These are phyloP conservation scores for Caenorhabditis becei DNA, from an alignment of 2,888 invertebrate genomes.

Conservation along the genomic window DNA sequence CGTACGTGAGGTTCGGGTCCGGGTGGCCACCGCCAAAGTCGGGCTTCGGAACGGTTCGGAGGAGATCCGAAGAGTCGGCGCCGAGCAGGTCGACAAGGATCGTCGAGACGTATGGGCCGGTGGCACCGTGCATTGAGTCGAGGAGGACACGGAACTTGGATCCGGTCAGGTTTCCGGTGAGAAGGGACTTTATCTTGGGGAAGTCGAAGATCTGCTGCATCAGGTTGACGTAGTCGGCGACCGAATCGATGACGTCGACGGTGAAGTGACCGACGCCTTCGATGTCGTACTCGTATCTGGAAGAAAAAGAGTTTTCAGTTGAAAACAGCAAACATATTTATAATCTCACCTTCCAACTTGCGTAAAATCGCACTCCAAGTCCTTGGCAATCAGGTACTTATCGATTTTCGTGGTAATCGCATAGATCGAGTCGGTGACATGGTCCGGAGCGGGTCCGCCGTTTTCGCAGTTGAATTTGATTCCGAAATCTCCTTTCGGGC, in stretches of 20 bases:
- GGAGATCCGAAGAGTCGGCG: slow-evolving; percentile 87
- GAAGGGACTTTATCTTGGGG: slow-evolving; percentile 79
- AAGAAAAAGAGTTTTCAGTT: not conserved
- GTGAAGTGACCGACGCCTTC: slow-evolving; percentile 87
- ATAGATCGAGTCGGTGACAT: slow-evolving; percentile 90
- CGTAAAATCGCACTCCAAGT: slow-evolving; percentile 88
- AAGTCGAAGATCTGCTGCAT: slow-evolving; percentile 99
- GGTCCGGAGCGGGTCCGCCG: slow-evolving; percentile 94
- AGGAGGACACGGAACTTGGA: slow-evolving; percentile 90
- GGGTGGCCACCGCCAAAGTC: slow-evolving; percentile 97
- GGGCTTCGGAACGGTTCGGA: slow-evolving; percentile 88
- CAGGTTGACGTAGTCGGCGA: slow-evolving; percentile 90
- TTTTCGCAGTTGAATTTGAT: slow-evolving; percentile 98
- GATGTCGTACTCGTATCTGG: slow-evolving; percentile 69
- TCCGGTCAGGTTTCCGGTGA: slow-evolving; percentile 59
- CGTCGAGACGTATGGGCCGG: slow-evolving; percentile 93
- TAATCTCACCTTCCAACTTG: slow-evolving; percentile 85
- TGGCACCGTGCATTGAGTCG: slow-evolving; percentile 97
- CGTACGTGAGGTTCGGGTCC: slow-evolving; percentile 96
- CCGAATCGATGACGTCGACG: slow-evolving; percentile 93
- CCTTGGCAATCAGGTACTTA: slow-evolving; percentile 89
- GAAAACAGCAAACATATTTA: not conserved
- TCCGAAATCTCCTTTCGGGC: slow-evolving; percentile 96
- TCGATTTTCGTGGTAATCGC: slow-evolving; percentile 88
- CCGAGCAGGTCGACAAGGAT: slow-evolving; percentile 93